These are phyloP conservation scores for Lasioglossum lativentre DNA, from an alignment of 2,888 invertebrate genomes.

Conservation along the genomic window DNA sequence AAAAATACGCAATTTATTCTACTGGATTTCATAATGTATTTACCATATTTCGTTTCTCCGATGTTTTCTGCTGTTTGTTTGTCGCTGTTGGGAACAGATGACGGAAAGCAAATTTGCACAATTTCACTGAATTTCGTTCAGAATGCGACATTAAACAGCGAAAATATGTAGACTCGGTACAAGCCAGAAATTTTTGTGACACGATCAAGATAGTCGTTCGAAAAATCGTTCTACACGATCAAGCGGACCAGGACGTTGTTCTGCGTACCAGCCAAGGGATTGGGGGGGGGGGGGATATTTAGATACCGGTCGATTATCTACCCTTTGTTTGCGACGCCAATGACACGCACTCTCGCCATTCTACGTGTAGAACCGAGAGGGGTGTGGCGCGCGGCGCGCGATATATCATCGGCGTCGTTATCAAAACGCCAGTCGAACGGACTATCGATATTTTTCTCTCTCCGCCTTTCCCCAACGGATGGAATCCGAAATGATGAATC, in stretches of 20 bases:
- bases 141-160: too few relatives aligned
- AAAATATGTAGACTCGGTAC: not conserved
- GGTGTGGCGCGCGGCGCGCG: not conserved
- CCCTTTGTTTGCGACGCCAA: conserved; percentile 29
- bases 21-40: too few relatives aligned
- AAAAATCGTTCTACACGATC: not conserved
- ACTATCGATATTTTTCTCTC: conserved; percentile 41
- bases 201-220: not conserved
- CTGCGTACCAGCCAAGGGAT: too few relatives aligned
- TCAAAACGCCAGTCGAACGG: conserved; percentile 33
- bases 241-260: not conserved
- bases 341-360: conserved; percentile 11
- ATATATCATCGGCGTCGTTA: conserved; percentile 41
- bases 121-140: too few relatives aligned
- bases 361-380: not conserved
- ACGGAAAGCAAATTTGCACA: too few relatives aligned
- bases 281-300: conserved; percentile 29
- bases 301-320: conserved; percentile 44
- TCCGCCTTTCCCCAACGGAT: not conserved
- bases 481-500: conserved; percentile 45
- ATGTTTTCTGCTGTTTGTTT: too few relatives aligned
- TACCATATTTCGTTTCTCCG: too few relatives aligned
- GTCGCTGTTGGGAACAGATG: too few relatives aligned
- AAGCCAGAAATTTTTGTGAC: not conserved
- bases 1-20: too few relatives aligned